Base-by-base conservation (phyloP, 2,888 invertebrate genomes). In the Diogma glabrata region DNA sequence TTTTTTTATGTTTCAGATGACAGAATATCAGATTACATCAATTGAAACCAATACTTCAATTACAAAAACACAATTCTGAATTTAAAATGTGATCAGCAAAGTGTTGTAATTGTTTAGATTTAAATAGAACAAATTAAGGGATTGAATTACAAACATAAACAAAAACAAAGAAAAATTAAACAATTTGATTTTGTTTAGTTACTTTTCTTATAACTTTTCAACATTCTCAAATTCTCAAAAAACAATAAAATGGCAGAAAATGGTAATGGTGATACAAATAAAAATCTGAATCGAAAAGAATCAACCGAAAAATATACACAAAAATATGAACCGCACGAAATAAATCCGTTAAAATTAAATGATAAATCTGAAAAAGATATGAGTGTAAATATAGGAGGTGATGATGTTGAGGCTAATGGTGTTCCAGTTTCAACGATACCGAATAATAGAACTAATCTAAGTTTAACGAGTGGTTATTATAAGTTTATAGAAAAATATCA, bases 291-390 rank as follows among this genome's bases (percentile, higher is more conserved):
- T 30, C 10, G n/a, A n/a, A n/a, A n/a, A n/a, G n/a, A n/a, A n/a
- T n/a, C n/a, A n/a, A 26, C 47, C 16, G 48, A 48, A 33, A 30
- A 30, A 30, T 48, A 48, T 48, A 48, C 48, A n/a, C 30, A 30
- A 19, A 48, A 48, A 14, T 48, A 33, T 48, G 48, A 33, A 16
- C 33, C 48, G 12, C 24, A 48, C 19, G 48, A 48, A 10, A 20
- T 48, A 20, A 33, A 48, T 33, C 48, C 48, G 14, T 33, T 48
- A 48, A 48, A 30, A 30, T 24, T 16, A 20, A 33, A 30, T 19
- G 19, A 30, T 14, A 48, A 22, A 30, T 33, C 22, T 33, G 24
- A 48, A 14, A 30, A 48, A 22, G 17, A 30, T 6, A 22, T 30
- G 20, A 30, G 33, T 33, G 48, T 48, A 33, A 24, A 48, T 48